Base-by-base conservation (phyloP, 2,888 invertebrate genomes). In the Pseudococcus viburni region DNA sequence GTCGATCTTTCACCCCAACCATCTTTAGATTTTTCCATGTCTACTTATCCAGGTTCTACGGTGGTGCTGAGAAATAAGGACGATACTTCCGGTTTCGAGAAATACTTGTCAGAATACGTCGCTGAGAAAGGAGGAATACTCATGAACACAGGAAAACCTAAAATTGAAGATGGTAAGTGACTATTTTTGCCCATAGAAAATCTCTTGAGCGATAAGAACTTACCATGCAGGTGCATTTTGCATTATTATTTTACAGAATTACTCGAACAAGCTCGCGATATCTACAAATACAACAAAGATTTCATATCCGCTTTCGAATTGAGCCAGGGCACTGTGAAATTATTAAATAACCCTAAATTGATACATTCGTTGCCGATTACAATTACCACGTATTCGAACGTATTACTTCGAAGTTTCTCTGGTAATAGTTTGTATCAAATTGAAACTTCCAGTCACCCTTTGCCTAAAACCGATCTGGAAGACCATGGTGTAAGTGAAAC, bases 361-460 rank as follows among this genome's bases (percentile, higher is more conserved):
- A 9, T 64, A 11, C 85, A 85, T 68, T 68, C 85, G 39, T 12
- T 85, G 26, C 85, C 85, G 8, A 85, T 85, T 39, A 19, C 59
- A 22, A 85, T 85, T 4, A 85, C 51, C 4, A 85, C 39, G 15
- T 42, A 19, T 68, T 85, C 85, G n/a, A 85, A 85, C 22, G 64
- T 26, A 0, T 6, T 55, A 9, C 51, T 84, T 48, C n/a, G 55
- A 2, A 33, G 22, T 26, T 2, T 85, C 0, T 0, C 48, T 11
- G 26, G 55, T 0, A 26, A 19, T 7, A 55, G 12, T 22, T 0
- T 26, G 0, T 55, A 33, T 55, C 15, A 17, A 15, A 84, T 84
- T 33, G 51, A 84, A 33, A 55, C 84, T 2, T 9, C 26, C 15
- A 84, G 55, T 55, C 55, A 84, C 55, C 84, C 84, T 12, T 19